Conservation (phyloP, 2,797 vertebrate species). For the Sebastes elongatus region DNA sequence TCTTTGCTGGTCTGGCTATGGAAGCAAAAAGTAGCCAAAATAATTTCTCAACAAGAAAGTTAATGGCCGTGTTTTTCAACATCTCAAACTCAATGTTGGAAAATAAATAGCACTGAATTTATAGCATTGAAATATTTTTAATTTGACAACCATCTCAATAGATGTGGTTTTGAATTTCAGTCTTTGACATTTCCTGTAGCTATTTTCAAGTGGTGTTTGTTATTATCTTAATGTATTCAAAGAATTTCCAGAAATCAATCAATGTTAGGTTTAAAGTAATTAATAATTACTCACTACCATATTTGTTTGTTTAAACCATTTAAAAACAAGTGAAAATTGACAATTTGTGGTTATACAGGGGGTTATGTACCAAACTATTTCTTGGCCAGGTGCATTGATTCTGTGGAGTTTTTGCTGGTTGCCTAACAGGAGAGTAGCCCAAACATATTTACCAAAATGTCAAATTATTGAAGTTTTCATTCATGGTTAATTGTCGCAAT, state of each 20-base stretch:
- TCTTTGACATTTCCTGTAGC: no score
- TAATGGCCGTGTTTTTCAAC: no score
- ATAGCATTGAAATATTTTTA: neutral
- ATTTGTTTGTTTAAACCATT: neutral
- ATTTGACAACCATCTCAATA: neutral
- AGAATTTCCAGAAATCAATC: no score
- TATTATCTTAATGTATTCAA: no score
- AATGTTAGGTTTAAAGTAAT: no score
- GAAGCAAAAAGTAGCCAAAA: neutral
- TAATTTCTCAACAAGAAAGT: neutral
- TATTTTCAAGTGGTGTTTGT: neutral
- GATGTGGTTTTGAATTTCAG: no score
- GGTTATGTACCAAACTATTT: no score
- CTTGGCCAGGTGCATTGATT: accelerated
- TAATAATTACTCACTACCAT: no score
- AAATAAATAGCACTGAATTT: neutral
- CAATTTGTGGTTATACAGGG: no score
- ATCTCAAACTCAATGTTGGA: no score
- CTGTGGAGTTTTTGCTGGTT: neutral
- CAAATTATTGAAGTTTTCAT: neutral
- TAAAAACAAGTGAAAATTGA: neutral
- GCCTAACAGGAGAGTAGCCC: neutral
- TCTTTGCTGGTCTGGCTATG: neutral
- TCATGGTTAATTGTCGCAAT: no score
- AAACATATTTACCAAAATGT: neutral